Conservation (phyloP, 2,888 invertebrate genomes). For the Aradus depressus region DNA sequence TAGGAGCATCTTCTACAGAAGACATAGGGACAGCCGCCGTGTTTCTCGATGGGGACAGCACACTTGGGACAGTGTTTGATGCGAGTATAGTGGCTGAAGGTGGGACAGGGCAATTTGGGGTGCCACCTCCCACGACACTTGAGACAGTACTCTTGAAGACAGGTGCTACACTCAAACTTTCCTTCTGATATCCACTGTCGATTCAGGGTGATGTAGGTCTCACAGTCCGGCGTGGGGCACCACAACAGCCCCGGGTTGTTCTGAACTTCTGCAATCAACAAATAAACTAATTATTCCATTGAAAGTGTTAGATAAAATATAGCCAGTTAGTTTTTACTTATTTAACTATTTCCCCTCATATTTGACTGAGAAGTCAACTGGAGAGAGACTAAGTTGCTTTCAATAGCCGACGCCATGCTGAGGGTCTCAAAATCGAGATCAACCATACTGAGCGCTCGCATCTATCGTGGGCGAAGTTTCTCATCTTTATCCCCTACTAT, state of each 20-base stretch:
- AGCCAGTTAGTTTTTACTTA: too few species aligned
- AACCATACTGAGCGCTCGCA: too few species aligned
- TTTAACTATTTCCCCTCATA: too few species aligned
- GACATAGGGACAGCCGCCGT: slow-evolving; percentile 98
- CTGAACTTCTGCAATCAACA: slow-evolving; percentile 80
- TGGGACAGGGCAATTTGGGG: slow-evolving; percentile 56
- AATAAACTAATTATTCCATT: too few species aligned
- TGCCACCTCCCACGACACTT: slow-evolving; percentile 79
- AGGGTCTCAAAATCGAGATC: too few species aligned
- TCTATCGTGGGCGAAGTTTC: too few species aligned
- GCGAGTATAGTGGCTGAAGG: slow-evolving; percentile 42
- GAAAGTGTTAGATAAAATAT: too few species aligned
- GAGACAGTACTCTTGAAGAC: slow-evolving; percentile 56
- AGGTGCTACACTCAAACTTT: slow-evolving; percentile 69
- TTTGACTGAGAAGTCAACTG: too few species aligned
- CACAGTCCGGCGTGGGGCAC: slow-evolving; percentile 76
- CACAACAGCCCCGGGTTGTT: slow-evolving; percentile 83
- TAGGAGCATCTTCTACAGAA: slow-evolving; percentile 98
- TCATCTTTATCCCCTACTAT: too few species aligned
- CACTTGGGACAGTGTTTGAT: slow-evolving; percentile 96
- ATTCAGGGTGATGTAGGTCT: slow-evolving; percentile 33
- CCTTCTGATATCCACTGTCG: too few species aligned
- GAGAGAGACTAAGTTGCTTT: too few species aligned
- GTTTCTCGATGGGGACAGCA: slow-evolving; percentile 92
- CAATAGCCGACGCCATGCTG: too few species aligned